These are phyloP conservation scores for Tokudaia tokunoshimensis DNA, from an alignment of 2,797 vertebrate species.

Conservation along the genomic window DNA sequence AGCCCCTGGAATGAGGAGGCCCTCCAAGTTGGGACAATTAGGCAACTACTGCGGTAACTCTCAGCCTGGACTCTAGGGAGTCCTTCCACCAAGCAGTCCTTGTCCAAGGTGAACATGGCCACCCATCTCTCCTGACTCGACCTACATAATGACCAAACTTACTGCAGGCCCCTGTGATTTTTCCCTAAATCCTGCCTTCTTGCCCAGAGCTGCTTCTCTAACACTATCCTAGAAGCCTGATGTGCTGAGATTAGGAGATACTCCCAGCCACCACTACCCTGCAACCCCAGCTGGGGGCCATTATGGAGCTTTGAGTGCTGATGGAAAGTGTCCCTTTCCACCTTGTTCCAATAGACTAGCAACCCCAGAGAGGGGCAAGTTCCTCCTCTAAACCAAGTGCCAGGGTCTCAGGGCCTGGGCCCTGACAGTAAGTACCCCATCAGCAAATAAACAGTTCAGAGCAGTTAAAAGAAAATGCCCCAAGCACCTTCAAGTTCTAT, in stretches of 20 bases:
- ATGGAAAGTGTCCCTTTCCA: background rate
- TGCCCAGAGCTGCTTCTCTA: slow-evolving; percentile 80
- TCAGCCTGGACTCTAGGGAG: slow-evolving; percentile 67
- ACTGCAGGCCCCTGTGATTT: slow-evolving; percentile 73
- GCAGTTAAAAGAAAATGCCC: slow-evolving; percentile 34
- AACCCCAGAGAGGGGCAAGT: background rate
- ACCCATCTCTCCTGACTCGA: slow-evolving; percentile 84
- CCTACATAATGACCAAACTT: slow-evolving; percentile 84
- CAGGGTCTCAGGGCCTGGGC: background rate
- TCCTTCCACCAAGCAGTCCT: slow-evolving; percentile 81
- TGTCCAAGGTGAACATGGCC: slow-evolving; percentile 84
- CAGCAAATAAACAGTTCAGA: slow-evolving; percentile 77
- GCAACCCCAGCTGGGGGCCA: slow-evolving; percentile 35
- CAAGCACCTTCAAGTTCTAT: background rate
- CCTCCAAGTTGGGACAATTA: background rate
- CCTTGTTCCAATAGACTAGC: background rate
- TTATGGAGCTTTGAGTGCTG: slow-evolving; percentile 67
- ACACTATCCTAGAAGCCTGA: slow-evolving; percentile 75
- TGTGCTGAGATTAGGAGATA: slow-evolving; percentile 73
- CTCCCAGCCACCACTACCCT: background rate
- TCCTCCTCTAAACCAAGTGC: background rate
- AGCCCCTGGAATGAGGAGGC: background rate
- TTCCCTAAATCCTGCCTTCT: slow-evolving; percentile 49
- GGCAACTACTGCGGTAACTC: background rate
- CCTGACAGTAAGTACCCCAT: background rate